These are phyloP conservation scores for Karalla daura DNA, from an alignment of 2,797 vertebrate species.

Conservation along the genomic window DNA sequence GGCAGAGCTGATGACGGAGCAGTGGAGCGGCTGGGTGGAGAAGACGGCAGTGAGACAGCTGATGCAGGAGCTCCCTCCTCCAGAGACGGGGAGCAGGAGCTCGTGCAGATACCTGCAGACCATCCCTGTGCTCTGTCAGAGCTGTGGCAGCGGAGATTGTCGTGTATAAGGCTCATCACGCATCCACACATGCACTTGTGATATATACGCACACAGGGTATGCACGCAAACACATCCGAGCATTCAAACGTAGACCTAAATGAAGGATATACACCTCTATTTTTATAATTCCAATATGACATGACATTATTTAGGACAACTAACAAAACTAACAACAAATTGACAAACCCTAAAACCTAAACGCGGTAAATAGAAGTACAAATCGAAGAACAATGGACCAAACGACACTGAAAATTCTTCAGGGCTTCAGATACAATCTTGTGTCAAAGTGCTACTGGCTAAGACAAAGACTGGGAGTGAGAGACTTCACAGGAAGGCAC, in stretches of 20 bases:
- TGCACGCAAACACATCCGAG: slow-evolving; percentile 34
- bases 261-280: slow-evolving; percentile 43
- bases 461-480: slow-evolving; percentile 56
- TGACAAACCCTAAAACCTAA: slow-evolving; percentile 46
- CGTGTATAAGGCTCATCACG: slow-evolving; percentile 60
- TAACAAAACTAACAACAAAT: slow-evolving; percentile 50
- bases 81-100: slow-evolving; percentile 43
- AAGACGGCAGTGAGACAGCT: slow-evolving; percentile 83
- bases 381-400: slow-evolving; percentile 45
- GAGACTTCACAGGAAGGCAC: slow-evolving; percentile 69
- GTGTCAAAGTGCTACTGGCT: slow-evolving; percentile 61
- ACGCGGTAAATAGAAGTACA: slow-evolving; percentile 38
- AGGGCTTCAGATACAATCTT: slow-evolving; percentile 52
- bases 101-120: slow-evolving; percentile 56
- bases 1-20: slow-evolving; percentile 41
- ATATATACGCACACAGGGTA: slow-evolving; percentile 35
- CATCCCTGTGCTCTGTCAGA: slow-evolving; percentile 56
- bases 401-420: slow-evolving; percentile 40
- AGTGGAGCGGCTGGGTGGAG: slow-evolving; percentile 42
- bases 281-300: slow-evolving; percentile 47
- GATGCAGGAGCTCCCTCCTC: slow-evolving; percentile 55
- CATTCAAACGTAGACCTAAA: slow-evolving; percentile 42
- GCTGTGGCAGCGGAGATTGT: slow-evolving; percentile 75
- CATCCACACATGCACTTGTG: slow-evolving; percentile 41
- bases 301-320: slow-evolving; percentile 50